phyloP scores from a whole-genome alignment of 2,888 invertebrate species.

The Hirtodrosophila alboralis region DNA sequence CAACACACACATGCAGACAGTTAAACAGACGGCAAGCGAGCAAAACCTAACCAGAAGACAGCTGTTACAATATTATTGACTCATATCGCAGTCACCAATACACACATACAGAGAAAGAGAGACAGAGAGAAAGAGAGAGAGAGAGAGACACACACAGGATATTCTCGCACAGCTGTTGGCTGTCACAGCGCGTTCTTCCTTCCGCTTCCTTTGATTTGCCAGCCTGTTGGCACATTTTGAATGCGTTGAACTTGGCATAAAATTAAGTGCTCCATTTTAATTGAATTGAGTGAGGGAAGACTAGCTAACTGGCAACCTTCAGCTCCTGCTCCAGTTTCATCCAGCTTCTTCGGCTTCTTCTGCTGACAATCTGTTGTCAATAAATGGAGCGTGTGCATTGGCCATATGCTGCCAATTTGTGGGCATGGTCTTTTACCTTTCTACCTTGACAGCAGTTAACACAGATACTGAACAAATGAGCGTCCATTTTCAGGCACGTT shows the following conservation, averaged over 20 bases:
- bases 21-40: constrained; percentile 13
- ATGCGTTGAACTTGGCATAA: constrained; percentile 69
- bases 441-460: constrained; percentile 7
- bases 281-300: constrained; percentile 63
- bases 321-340: not conserved
- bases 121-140: constrained; percentile 6
- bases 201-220: constrained; percentile 56
- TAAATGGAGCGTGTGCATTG: constrained; percentile 41
- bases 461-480: constrained; percentile 24
- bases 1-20: constrained; percentile 25
- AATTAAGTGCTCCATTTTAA: constrained; percentile 77
- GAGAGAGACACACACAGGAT: constrained; percentile 25
- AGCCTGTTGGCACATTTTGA: constrained; percentile 58
- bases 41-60: constrained; percentile 57
- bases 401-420: constrained; percentile 70
- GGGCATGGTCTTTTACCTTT: constrained; percentile 10
- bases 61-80: constrained; percentile 77
- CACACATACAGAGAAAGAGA: constrained; percentile 21
- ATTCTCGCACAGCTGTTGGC: constrained; percentile 39
- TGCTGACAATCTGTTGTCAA: constrained; percentile 57
- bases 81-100: constrained; percentile 64
- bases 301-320: not conserved
- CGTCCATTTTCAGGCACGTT: constrained; percentile 18
- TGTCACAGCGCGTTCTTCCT: constrained; percentile 40
- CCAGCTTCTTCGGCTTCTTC: not conserved